These are phyloP conservation scores for Chaenogobius annularis DNA, from an alignment of 2,113 vertebrate genomes.

Conservation along the genomic window DNA sequence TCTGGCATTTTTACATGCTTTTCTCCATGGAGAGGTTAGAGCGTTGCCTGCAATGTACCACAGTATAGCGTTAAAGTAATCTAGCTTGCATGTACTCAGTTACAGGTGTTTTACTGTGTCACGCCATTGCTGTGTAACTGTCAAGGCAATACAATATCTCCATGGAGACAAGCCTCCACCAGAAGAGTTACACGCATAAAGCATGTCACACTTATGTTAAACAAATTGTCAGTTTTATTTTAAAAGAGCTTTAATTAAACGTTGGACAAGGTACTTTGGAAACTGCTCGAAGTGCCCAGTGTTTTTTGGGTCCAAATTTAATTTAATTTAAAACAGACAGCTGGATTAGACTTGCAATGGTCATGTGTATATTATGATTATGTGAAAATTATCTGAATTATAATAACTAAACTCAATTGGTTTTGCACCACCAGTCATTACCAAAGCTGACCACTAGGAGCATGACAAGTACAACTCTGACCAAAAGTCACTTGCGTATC, in stretches of 20 bases:
- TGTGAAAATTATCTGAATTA: neutral
- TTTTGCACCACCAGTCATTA: conserved; percentile 15
- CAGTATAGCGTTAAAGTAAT: too few species aligned
- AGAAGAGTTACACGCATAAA: neutral
- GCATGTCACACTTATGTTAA: neutral
- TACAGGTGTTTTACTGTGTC: too few species aligned
- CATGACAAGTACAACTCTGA: conserved; percentile 26
- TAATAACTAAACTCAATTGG: conserved; percentile 19
- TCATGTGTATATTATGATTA: conserved; percentile 42
- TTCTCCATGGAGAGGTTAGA: too few species aligned
- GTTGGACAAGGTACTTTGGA: neutral
- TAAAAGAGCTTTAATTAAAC: conserved; percentile 18
- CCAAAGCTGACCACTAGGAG: conserved; percentile 11
- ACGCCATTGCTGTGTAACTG: too few species aligned
- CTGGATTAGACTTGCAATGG: conserved; percentile 89
- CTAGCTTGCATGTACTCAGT: too few species aligned
- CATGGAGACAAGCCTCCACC: neutral
- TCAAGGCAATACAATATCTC: neutral
- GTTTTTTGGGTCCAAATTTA: neutral
- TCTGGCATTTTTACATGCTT: too few species aligned
- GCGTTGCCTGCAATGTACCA: too few species aligned
- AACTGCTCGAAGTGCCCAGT: neutral
- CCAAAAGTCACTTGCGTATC: conserved; percentile 33
- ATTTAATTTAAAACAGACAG: conserved; percentile 7
- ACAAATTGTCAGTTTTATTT: conserved; percentile 41